Evolutionary conservation across 2,888 invertebrate species (phyloP), one percentile per base, ranked within the genome.

Genomic region (Cabera pusaria): DNA sequence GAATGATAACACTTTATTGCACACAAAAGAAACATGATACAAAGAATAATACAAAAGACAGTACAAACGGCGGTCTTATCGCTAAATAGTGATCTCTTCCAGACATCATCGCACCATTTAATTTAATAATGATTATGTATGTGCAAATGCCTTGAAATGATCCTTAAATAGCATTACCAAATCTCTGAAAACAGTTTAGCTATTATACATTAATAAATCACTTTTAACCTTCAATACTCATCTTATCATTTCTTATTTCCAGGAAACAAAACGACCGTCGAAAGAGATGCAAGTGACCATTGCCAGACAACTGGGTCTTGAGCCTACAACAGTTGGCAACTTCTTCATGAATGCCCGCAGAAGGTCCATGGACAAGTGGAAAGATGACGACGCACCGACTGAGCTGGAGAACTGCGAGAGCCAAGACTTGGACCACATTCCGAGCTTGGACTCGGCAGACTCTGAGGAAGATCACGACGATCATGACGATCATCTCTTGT

Each of bases 321-420:
- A 98, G 77, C 98, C 98, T 33, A 98, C 98, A 34, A 99, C 99
- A 5, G 98, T 99, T 41, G 98, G 99, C 28, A 99, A 99, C 84
- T 99, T 99, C 92, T 99, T 99, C 90, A 99, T 99, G 99, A 99
- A 99, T 85, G 99, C 99, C n/a, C 92, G 99, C 44, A 92, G 99
- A 59, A 93, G 99, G 54, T 96, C 96, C 1, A 96, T 96, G 96
- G 99, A 99, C 87, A 99, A 98, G 72, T 99, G 98, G 98, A 96
- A 97, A 79, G 98, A 98, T 72, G 97, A 98, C 66, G 97, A 95
- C 59, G 94, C 93, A 32, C 93, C 93, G 12, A 81, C 73, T 1
- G 89, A 89, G 1, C 63, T 91, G 37, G 92, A 92, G 58, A 70
- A 77, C 11, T 83, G 90, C 45, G 91, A 92, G 36, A 78, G 86